phyloP scores from a whole-genome alignment of 30 jellyfish, hydroid and myxozoan species.

The Hydractinia echinata region DNA sequence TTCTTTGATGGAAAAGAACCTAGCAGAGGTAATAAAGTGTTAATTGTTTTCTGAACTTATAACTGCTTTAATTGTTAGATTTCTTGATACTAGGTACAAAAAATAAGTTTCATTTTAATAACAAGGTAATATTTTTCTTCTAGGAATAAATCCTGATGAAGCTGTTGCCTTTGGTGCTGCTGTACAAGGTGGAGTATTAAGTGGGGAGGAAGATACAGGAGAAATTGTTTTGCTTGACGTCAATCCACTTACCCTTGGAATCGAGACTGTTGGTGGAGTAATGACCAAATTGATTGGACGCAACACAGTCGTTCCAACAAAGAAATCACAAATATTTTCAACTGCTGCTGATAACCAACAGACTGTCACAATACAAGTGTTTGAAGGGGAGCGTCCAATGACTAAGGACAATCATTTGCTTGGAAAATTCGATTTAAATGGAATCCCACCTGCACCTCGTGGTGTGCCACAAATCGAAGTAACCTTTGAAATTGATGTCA shows the following conservation, averaged over 20 bases:
- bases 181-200: conserved; percentile 98
- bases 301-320: conserved; percentile 99
- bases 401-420: conserved; percentile 95
- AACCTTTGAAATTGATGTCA: conserved; percentile 96
- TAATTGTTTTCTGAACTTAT: background rate
- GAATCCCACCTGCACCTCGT: conserved; percentile 99
- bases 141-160: conserved; percentile 98
- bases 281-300: conserved; percentile 98
- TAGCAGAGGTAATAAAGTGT: conserved; percentile 47
- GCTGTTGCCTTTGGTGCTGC: conserved; percentile 99
- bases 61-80: background rate
- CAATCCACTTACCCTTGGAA: conserved; percentile 97
- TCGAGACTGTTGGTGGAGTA: conserved; percentile 99
- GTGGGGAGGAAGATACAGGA: conserved; percentile 99
- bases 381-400: conserved; percentile 99
- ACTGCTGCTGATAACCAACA: conserved; percentile 99
- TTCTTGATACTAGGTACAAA: too few species aligned
- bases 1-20: conserved; percentile 97
- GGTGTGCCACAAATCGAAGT: conserved; percentile 99
- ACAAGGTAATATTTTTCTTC: background rate
- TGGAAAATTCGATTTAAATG: conserved; percentile 93
- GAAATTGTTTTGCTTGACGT: conserved; percentile 96
- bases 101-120: too few species aligned
- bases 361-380: conserved; percentile 97
- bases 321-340: conserved; percentile 97